Evolutionary conservation across 2,113 vertebrate genomes (phyloP), one percentile per base, ranked within the genome.

Genomic region (Limnothrissa miodon): DNA sequence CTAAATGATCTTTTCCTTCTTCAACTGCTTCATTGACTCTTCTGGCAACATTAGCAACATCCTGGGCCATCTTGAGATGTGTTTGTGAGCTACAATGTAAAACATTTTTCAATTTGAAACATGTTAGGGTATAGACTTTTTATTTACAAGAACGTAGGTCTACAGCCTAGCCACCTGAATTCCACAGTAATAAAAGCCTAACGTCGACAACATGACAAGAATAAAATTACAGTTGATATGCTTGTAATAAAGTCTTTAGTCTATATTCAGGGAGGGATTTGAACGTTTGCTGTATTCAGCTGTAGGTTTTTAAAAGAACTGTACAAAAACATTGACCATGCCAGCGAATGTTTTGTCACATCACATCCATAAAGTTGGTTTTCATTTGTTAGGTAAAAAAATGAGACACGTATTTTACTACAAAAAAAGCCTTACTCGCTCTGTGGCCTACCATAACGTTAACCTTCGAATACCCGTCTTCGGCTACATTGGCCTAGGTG

Each of bases 1-100:
- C 97, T 62, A 99, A 88, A 45, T 90, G 95, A 82, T 97, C 95
- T 19, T 89, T 91, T 83, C 91, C 94, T 10, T 95, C 96, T 87
- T 98, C 97, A 79, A 97, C 95, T 0, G 95, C 96, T 15, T 92
- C 93, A 81, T 98, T 98, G 89, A 97, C 92, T 91, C 96, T 97
- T 78, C 96, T 91, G 25, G 96, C 97, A 88, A 99, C 97, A 19
- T 95, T 95, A 83, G 97, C 98, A 10, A 97, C 97, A 0, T 96
- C 96, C 91, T 98, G 96, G 0, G 95, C 97, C 97, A 98, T 99
- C 90, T 90, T 95, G 42, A 36, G 42, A 39, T 51, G 51, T 70
- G 11, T 45, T 1, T 62, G 23, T 45, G 6, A 6, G 42, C 42
- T 42, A 4, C 4, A 56, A 15, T 79, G 78, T 80, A 46, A 66